These are phyloP conservation scores for Atta cephalotes DNA, from an alignment of 1,140 invertebrate genomes.

Conservation along the genomic window DNA sequence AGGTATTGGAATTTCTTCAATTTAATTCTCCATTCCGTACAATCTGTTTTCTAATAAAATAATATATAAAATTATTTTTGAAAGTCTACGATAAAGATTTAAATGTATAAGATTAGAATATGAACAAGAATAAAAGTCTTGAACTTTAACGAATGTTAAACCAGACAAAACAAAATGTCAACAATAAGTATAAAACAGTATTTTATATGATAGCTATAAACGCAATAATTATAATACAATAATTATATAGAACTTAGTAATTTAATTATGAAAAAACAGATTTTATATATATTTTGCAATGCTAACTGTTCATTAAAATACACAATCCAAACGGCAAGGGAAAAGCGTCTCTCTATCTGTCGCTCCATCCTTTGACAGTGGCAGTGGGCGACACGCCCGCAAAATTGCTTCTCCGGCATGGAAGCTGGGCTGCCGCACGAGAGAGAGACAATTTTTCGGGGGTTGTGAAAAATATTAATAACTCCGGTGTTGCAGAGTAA, in stretches of 20 bases:
- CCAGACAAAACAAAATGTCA: neutral
- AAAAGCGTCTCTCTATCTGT: slow-evolving; percentile 67
- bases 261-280: neutral
- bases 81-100: neutral
- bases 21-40: neutral
- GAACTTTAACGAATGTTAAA: neutral
- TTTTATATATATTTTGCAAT: slow-evolving; percentile 21
- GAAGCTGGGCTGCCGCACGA: slow-evolving; percentile 63
- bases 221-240: neutral
- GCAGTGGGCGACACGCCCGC: slow-evolving; percentile 81
- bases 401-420: slow-evolving; percentile 80
- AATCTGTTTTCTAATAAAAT: neutral
- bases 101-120: neutral
- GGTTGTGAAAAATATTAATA: slow-evolving; percentile 86
- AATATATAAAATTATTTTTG: neutral
- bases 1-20: neutral
- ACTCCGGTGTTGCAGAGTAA: slow-evolving; percentile 74
- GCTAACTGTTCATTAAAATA: slow-evolving; percentile 22
- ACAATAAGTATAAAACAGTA: neutral
- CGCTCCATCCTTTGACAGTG: slow-evolving; percentile 80
- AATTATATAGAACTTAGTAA: no score
- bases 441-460: slow-evolving; percentile 83
- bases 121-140: neutral
- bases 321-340: slow-evolving; percentile 9
- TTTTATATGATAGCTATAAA: neutral